A percentile compares a stretch with the other conserved stretches of the same genome.
Conservation (phyloP, 2,888 invertebrate species). For the Drosophila mulleri region DNA sequence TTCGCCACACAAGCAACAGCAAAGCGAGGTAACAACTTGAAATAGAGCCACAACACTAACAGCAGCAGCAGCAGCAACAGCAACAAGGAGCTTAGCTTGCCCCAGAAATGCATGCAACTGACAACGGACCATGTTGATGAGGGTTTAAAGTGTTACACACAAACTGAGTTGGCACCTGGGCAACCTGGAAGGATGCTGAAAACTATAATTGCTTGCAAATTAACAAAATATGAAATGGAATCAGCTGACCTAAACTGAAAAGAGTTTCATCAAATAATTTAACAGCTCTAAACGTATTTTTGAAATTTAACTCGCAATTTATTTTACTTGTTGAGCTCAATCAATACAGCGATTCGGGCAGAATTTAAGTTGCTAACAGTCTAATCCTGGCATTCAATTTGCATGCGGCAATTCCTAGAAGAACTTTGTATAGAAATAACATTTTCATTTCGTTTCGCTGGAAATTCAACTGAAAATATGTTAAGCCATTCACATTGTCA, state of each 20-base stretch:
- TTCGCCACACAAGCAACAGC: not conserved
- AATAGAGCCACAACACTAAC: not conserved
- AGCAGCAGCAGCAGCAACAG: not conserved
- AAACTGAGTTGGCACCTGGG: not conserved
- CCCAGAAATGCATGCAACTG: constrained; percentile 41
- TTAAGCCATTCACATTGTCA: not conserved
- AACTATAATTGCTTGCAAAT: not conserved
- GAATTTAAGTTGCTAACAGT: not conserved
- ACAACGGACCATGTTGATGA: constrained; percentile 42
- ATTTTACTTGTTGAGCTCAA: too few species aligned
- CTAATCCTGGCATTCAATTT: not conserved
- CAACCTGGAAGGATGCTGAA: not conserved
- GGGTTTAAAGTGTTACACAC: constrained; percentile 18
- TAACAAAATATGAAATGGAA: not conserved
- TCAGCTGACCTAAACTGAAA: not conserved
- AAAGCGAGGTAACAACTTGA: constrained; percentile 7
- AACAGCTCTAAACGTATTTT: not conserved
- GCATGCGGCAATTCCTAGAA: not conserved
- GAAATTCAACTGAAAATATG: not conserved
- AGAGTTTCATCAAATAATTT: not conserved
- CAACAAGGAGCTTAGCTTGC: constrained; percentile 6
- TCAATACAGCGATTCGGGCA: not conserved
- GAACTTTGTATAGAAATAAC: not conserved
- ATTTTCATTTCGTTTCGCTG: not conserved
- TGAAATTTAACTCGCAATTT: not conserved